phyloP scores from a whole-genome alignment of 1,140 invertebrate species.

The Hylyphantes graminicola region DNA sequence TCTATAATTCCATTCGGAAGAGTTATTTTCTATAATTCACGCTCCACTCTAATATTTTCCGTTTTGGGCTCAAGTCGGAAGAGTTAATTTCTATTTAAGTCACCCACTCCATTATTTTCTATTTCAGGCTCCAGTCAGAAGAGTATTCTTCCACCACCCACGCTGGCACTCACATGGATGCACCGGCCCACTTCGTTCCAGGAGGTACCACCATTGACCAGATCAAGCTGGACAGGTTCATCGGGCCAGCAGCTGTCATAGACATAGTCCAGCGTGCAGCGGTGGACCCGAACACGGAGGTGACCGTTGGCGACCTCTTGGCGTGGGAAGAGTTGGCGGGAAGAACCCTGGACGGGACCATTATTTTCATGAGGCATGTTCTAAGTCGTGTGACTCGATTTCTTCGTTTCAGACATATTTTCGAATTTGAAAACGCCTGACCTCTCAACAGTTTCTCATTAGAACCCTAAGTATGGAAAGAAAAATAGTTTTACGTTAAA shows the following conservation, averaged over 20 bases:
- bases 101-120: no score
- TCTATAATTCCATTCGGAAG: no score
- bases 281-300: slow-evolving; percentile 61
- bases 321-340: slow-evolving; percentile 62
- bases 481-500: no score
- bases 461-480: no score
- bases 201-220: slow-evolving; percentile 71
- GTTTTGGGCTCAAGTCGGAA: no score
- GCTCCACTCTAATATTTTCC: no score
- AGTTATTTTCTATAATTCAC: no score
- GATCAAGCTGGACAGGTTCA: slow-evolving; percentile 73
- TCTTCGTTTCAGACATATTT: no score
- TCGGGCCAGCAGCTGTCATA: slow-evolving; percentile 66
- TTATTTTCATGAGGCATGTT: slow-evolving; percentile 72
- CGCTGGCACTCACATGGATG: slow-evolving; percentile 75
- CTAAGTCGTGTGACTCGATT: no score
- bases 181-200: slow-evolving; percentile 75
- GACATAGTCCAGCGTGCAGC: slow-evolving; percentile 65
- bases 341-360: slow-evolving; percentile 62
- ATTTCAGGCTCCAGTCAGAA: slow-evolving; percentile 62
- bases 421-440: no score
- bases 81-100: no score
- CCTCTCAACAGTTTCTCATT: no score
- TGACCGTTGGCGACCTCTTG: slow-evolving; percentile 62
- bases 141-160: slow-evolving; percentile 63